Base-by-base conservation (phyloP, 1,140 invertebrate species). In the Sminthurinus signatus region DNA sequence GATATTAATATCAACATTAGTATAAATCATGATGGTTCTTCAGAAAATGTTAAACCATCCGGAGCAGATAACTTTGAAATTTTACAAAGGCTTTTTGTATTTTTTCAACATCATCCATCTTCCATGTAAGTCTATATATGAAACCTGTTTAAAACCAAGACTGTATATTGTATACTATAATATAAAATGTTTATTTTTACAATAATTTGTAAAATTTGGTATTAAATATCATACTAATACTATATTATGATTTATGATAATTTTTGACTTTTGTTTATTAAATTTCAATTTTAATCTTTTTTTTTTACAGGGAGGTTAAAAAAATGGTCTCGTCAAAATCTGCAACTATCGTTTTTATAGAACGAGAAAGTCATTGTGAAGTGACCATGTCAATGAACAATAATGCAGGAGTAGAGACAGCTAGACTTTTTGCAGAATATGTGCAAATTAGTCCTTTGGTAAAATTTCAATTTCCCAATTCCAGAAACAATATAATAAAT, bases 1-100 rank as follows among this genome's bases (percentile, higher is more conserved):
- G 67, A 72, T 60, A 55, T 72, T 0, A 72, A 72, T 54, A 58
- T 72, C 10, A 67, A 69, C 29, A 28, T 56, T 19, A 42, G 19
- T 19, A 19, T 54, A 23, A 14, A 54, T 21, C 25, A 4, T 29
- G 14, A 15, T 29, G 25, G 21, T 3, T 52, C 50, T 28, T 27
- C 10, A n/a, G 10, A 10, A 10, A 14, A 10, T 19, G 19, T 19
- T 48, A n/a, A n/a, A n/a, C 8, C 21, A 14, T 8, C 23, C 23
- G 36, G 43, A 8, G 29, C 56, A 1, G 43, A 62, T 36, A 42
- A 61, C 54, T 48, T 51, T 19, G 51, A 68, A 43, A 56, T 65
- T 15, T 29, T 62, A 4, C 36, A 64, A 27, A 46, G 51, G 19
- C 39, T 55, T 4, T 54, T 50, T 5, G 4, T 60, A 42, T 52